A percentile compares a stretch with the other conserved stretches of the same genome.
Conservation (phyloP, 2,888 invertebrate species). For the Drosophila mimetica region DNA sequence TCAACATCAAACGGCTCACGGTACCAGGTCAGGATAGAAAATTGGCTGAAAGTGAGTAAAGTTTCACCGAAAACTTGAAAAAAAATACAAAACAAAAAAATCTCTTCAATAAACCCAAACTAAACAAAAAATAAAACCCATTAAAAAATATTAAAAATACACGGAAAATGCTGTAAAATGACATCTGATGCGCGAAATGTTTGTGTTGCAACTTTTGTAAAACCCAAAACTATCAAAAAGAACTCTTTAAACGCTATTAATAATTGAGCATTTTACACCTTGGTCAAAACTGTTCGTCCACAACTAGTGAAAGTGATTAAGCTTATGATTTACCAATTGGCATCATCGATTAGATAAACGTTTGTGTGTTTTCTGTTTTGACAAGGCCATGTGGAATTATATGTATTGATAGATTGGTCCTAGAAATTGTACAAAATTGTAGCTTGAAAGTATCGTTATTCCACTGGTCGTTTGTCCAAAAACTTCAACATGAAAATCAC, state of each 20-base stretch:
- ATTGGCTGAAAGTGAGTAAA: conserved; percentile 85
- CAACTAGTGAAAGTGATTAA: conserved; percentile 53
- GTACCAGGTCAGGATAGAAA: conserved; percentile 84
- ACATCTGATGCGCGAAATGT: conserved; percentile 74
- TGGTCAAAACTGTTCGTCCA: conserved; percentile 64
- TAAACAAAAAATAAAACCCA: conserved; percentile 44
- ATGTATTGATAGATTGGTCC: conserved; percentile 41
- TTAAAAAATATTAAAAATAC: conserved; percentile 29
- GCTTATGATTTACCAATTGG: conserved; percentile 67
- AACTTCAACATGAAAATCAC: conserved; percentile 5
- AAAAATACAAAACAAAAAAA: conserved; percentile 34
- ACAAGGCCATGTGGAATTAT: conserved; percentile 66
- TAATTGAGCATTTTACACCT: conserved; percentile 67
- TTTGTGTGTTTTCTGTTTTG: conserved; percentile 31
- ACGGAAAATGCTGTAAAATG: conserved; percentile 72
- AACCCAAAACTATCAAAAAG: conserved; percentile 37
- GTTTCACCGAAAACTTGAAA: conserved; percentile 69
- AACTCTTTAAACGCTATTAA: conserved; percentile 44
- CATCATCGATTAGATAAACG: conserved; percentile 50
- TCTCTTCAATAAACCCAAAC: conserved; percentile 45
- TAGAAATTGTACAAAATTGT: conserved; percentile 29
- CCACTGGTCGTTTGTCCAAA: conserved; percentile 57
- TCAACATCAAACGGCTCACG: conserved; percentile 80
- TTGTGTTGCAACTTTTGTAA: conserved; percentile 78
- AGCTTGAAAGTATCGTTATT: conserved; percentile 54